These are phyloP conservation scores for Trilocha varians DNA, from an alignment of 2,888 invertebrate genomes.

Conservation along the genomic window DNA sequence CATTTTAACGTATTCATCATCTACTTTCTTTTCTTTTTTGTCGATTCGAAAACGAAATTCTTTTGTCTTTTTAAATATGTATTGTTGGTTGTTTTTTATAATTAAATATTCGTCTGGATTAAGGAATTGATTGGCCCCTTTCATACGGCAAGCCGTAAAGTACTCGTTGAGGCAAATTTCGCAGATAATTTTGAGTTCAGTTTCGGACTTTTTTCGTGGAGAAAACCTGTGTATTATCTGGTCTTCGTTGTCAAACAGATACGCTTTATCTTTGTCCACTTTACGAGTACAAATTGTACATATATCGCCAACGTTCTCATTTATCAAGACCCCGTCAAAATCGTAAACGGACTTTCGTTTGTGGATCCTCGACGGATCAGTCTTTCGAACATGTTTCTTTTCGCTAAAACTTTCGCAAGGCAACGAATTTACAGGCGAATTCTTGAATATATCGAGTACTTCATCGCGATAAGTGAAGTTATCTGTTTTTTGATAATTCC, in stretches of 20 bases:
- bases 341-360: slow-evolving; percentile 42
- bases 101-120: slow-evolving; percentile 56
- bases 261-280: slow-evolving; percentile 51
- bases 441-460: slow-evolving; percentile 60
- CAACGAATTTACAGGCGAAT: slow-evolving; percentile 53
- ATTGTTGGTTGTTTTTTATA: slow-evolving; percentile 61
- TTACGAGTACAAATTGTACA: slow-evolving; percentile 55
- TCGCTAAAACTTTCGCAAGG: slow-evolving; percentile 45
- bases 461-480: slow-evolving; percentile 47
- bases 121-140: slow-evolving; percentile 47
- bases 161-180: slow-evolving; percentile 47
- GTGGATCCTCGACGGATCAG: slow-evolving; percentile 48
- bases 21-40: slow-evolving; percentile 24
- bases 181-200: slow-evolving; percentile 55
- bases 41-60: background rate
- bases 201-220: slow-evolving; percentile 45
- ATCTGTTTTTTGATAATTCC: slow-evolving; percentile 14
- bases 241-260: slow-evolving; percentile 61
- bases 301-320: slow-evolving; percentile 38
- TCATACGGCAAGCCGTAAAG: slow-evolving; percentile 47
- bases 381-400: slow-evolving; percentile 52
- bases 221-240: slow-evolving; percentile 52
- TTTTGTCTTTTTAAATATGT: slow-evolving; percentile 52
- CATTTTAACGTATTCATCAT: slow-evolving; percentile 50
- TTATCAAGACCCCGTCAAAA: slow-evolving; percentile 37